Conservation (phyloP, 2,888 invertebrate species). For the Maniola hyperantus region DNA sequence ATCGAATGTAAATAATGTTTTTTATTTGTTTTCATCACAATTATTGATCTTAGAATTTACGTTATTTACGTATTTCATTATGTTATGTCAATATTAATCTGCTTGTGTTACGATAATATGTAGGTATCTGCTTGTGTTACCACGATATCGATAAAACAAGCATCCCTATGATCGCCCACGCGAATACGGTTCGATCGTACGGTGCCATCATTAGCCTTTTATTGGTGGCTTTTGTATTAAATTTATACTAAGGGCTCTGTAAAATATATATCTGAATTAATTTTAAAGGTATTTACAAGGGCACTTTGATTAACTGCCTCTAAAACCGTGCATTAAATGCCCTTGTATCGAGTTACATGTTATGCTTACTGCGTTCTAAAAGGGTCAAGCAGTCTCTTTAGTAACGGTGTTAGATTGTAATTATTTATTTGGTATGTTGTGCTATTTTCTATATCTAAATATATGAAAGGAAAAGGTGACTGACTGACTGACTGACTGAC, state of each 20-base stretch:
- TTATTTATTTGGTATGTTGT: neutral
- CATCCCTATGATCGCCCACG: conserved; percentile 14
- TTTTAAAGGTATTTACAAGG: conserved; percentile 25
- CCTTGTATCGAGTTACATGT: conserved; percentile 13
- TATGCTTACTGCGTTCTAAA: conserved; percentile 7
- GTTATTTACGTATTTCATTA: neutral
- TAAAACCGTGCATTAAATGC: conserved; percentile 10
- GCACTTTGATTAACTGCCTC: conserved; percentile 14
- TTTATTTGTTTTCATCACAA: neutral
- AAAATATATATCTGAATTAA: conserved; percentile 31
- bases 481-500: no score
- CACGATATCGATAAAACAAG: neutral
- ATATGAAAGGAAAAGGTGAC: no score
- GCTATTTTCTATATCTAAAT: neutral
- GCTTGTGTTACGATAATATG: neutral
- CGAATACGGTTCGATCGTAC: conserved; percentile 14
- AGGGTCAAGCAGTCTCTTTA: neutral
- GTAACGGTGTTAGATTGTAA: neutral
- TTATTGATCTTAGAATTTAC: neutral
- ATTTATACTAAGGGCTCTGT: conserved; percentile 32
- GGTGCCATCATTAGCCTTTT: conserved; percentile 35
- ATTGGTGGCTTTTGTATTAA: conserved; percentile 34
- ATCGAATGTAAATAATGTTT: neutral
- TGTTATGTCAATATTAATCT: neutral
- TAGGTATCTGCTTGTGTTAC: neutral